These are phyloP conservation scores for Drosophila lini DNA, from an alignment of 1,140 invertebrate species.

Conservation along the genomic window DNA sequence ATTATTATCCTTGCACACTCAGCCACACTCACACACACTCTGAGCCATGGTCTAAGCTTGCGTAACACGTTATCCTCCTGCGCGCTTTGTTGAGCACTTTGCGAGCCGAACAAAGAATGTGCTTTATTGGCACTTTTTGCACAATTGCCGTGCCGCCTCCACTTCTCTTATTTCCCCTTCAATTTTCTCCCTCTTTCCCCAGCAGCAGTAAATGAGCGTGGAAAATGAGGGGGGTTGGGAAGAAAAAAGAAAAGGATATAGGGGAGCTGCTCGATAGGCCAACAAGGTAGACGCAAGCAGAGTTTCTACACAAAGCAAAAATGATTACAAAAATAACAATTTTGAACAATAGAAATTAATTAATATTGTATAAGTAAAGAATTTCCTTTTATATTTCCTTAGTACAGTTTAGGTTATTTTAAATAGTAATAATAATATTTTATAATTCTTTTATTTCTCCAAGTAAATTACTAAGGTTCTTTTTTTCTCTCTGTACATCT, in stretches of 20 bases:
- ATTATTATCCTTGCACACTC: conserved; percentile 79
- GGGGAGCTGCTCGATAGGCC: conserved; percentile 42
- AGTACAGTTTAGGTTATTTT: too few relatives aligned
- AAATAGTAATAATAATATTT: background rate
- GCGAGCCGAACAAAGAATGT: conserved; percentile 80
- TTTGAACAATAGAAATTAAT: background rate
- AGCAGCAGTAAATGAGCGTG: conserved; percentile 74
- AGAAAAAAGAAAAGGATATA: conserved; percentile 9
- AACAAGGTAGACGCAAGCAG: conserved; percentile 66
- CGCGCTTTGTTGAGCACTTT: conserved; percentile 80
- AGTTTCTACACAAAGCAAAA: background rate
- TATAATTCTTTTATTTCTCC: background rate
- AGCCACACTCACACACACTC: conserved; percentile 42
- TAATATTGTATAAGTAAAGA: too few relatives aligned
- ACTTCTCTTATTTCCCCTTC: conserved; percentile 6
- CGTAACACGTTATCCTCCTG: conserved; percentile 73
- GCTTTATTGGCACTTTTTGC: conserved; percentile 82
- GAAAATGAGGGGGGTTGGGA: conserved; percentile 27
- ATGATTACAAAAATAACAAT: background rate
- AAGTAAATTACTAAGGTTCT: too few relatives aligned
- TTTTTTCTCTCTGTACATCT: conserved; percentile 14
- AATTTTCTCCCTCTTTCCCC: background rate
- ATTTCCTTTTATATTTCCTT: too few relatives aligned
- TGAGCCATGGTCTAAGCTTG: conserved; percentile 51
- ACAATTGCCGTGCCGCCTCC: conserved; percentile 65